Base-by-base conservation (phyloP, 1,140 invertebrate genomes). In the Brachionus angularis region DNA sequence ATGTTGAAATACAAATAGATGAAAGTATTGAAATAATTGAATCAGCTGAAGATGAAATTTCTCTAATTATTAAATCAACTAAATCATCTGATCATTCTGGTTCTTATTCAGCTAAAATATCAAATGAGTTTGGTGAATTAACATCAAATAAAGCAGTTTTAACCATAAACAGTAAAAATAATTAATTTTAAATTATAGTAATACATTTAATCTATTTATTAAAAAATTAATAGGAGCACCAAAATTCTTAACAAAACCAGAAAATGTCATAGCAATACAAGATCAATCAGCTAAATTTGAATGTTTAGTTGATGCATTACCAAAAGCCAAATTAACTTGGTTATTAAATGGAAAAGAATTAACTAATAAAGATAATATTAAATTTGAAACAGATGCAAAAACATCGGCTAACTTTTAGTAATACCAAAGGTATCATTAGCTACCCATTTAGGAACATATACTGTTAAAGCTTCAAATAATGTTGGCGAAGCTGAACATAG, bases 101-200 rank as follows among this genome's bases (percentile, higher is more conserved):
- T 23, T 31, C 33, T 14, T 74, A 75, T 36, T 25, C 36, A 7
- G 52, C 42, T 18, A 31, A 27, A 23, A 74, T 74, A 10, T 39
- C 12, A 16, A 67, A 67, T 29, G 53, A 29, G 1, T 8, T 23
- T 2, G 18, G 39, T 16, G 39, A 42, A 16, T 10, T 16, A 42
- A 16, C 39, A 10, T 42, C 39, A 10, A 42, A 42, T 16, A 42
- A 42, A 16, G 39, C 39, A 16, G 10, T 10, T 10, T 16, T 42
- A 10, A 16, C 16, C 16, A 16, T 42, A 10, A 42, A 76, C 29
- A 72, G 76, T 16, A 27, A 3, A 3, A 52, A 5, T 12, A 3
- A 8, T 5, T 52, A 3, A 31, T 3, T 27, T n/a, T 52, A 10
- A 52, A 42, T 42, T 42, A 10, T 16, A 10, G 39, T n/a, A n/a